These are phyloP conservation scores for Willisornis vidua DNA, from an alignment of 2,113 vertebrate genomes.

Conservation along the genomic window DNA sequence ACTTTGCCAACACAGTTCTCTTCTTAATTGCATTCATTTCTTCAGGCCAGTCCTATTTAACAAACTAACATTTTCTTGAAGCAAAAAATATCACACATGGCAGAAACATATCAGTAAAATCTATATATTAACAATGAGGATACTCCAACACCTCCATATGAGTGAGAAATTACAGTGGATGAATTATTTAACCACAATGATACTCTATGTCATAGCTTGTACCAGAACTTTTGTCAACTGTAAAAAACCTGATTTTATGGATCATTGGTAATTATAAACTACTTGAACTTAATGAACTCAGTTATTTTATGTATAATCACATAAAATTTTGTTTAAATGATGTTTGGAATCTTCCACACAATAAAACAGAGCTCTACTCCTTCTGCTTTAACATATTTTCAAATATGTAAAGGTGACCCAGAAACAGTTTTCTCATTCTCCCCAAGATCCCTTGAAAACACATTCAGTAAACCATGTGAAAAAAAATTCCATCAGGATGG, in stretches of 20 bases:
- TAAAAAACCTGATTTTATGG: not conserved
- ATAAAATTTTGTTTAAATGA: not conserved
- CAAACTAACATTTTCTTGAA: not conserved
- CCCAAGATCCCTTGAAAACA: not conserved
- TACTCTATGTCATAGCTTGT: not conserved
- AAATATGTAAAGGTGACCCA: not conserved
- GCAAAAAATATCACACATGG: not conserved
- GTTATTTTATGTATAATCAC: not conserved
- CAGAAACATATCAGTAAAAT: not conserved
- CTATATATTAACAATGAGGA: not conserved
- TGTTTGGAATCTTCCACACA: not conserved
- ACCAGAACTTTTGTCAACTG: not conserved
- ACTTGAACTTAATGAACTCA: not conserved
- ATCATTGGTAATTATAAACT: not conserved
- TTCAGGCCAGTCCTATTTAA: conserved; percentile 79
- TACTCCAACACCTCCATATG: not conserved
- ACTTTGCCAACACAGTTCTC: conserved; percentile 73
- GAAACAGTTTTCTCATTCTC: not conserved
- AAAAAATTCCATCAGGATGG: not conserved
- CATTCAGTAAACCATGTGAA: not conserved
- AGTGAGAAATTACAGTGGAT: not conserved
- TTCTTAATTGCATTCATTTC: conserved; percentile 81
- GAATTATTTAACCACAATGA: not conserved
- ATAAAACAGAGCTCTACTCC: not conserved
- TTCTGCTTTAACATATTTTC: not conserved